Conservation (phyloP, 2,797 vertebrate species). For the Cirrhinus molitorella region DNA sequence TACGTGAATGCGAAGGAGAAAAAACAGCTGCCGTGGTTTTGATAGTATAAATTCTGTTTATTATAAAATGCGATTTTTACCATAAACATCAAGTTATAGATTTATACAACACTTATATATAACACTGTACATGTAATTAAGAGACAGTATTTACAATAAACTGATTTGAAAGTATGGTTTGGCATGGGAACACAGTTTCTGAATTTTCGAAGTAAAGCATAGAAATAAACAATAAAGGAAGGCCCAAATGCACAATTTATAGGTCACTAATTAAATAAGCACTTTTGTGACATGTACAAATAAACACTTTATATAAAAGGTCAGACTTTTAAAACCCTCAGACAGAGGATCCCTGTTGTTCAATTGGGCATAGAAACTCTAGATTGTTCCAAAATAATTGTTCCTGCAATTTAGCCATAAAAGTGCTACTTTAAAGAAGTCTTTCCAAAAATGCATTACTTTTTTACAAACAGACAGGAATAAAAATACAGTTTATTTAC, state of each 20-base stretch:
- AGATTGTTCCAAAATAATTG: not conserved
- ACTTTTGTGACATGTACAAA: not conserved
- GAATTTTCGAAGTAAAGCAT: not conserved
- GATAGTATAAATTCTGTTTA: not conserved
- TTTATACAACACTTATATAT: not conserved
- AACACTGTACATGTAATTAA: not conserved
- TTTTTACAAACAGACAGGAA: not conserved
- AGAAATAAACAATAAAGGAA: not conserved
- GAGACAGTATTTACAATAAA: not conserved
- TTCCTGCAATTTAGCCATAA: not conserved
- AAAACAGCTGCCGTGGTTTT: not conserved
- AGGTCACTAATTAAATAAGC: not conserved
- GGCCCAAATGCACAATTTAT: not conserved
- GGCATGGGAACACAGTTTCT: too few species aligned
- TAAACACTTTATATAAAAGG: not conserved
- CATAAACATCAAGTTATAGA: not conserved
- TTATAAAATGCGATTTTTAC: not conserved
- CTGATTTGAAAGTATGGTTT: not conserved
- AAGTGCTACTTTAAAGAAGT: not conserved
- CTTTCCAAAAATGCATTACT: not conserved
- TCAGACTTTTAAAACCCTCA: not conserved
- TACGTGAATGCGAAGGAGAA: not conserved
- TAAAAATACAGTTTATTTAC: constrained; percentile 12
- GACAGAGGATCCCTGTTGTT: not conserved
- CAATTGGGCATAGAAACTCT: not conserved